Conservation (phyloP, 2,113 vertebrate species). For the Mugil cephalus region DNA sequence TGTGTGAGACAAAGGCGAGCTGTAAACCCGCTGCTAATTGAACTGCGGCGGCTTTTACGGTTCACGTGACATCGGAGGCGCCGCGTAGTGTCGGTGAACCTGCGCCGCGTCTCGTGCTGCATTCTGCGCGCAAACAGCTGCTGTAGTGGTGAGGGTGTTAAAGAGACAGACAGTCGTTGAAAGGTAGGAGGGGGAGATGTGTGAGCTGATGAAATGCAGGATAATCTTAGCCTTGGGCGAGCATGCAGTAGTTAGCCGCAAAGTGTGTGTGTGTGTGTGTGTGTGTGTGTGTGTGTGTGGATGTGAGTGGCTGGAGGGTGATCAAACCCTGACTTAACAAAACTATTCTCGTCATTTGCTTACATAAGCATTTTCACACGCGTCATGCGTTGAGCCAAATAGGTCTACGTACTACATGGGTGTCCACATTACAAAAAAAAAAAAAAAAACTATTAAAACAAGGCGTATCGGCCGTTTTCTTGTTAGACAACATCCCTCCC, state of each 20-base stretch:
- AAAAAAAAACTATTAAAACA: neutral
- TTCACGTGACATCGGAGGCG: slow-evolving; percentile 64
- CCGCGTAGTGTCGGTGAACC: slow-evolving; percentile 55
- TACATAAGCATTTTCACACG: neutral
- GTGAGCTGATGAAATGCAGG: slow-evolving; percentile 67
- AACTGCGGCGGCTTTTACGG: slow-evolving; percentile 44
- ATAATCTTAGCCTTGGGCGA: slow-evolving; percentile 69
- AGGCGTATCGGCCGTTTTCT: slow-evolving; percentile 18
- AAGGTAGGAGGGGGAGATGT: slow-evolving; percentile 59
- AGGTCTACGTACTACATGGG: too few species aligned
- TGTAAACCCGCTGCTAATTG: slow-evolving; percentile 44
- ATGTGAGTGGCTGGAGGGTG: slow-evolving; percentile 12
- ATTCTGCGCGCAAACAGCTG: slow-evolving; percentile 53
- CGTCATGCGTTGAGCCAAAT: too few species aligned
- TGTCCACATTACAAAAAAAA: neutral
- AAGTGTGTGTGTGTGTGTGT: slow-evolving; percentile 25
- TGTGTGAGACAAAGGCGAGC: neutral
- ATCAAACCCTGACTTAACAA: slow-evolving; percentile 43
- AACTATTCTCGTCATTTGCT: slow-evolving; percentile 21
- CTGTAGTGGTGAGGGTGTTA: slow-evolving; percentile 61
- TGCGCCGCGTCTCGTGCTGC: slow-evolving; percentile 24
- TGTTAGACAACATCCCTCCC: slow-evolving; percentile 26
- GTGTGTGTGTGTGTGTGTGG: neutral
- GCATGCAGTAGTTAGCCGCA: slow-evolving; percentile 42
- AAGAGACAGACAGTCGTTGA: slow-evolving; percentile 69